Evolutionary conservation across 2,113 vertebrate species (phyloP), one percentile per base, ranked within the genome.

Genomic region (human): DNA sequence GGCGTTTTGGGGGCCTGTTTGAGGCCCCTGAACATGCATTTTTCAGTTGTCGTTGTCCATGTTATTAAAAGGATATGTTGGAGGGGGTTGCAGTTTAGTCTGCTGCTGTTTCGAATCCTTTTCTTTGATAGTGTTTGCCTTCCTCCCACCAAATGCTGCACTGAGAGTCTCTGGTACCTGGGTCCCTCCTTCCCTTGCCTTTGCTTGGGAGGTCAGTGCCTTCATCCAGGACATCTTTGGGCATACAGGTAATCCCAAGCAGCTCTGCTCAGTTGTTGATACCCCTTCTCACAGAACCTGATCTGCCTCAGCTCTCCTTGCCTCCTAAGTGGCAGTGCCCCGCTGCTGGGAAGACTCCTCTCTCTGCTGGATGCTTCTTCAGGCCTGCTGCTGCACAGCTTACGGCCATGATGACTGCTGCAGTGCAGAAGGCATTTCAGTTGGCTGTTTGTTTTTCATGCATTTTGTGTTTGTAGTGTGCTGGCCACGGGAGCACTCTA

Each of bases 321-420:
- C 9, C 18, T 48, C 64, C 48, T 9, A 0, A 2, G 64, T 1
- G 72, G 35, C 55, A 6, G 72, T 59, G 64, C 27, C 57, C 16
- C 4, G 4, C 22, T 57, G 35, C 87, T 48, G 17, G 72, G 68
- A 59, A 25, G 66, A 5, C n/a, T 7, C 23, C 0, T 16, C 48
- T 87, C 25, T 23, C 57, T 32, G 75, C 40, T 40, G 1, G 6
- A 55, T 4, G 66, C 5, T 5, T 75, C 16, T 22, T 57, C 40
- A 7, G 84, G 12, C 80, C 0, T 2, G 66, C 27, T 0, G 25
- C 73, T 43, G 73, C 48, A 0, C 0, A 4, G 45, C 14, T 59
- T 7, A 16, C 0, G 20, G 52, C 40, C 0, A 5, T 4, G 68
- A 45, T 0, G 0, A 5, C 40, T 45, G 16, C 50, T 17, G 38